A percentile compares a stretch with the other conserved stretches of the same genome.
These are phyloP conservation scores for Kryptolebias marmoratus DNA, from an alignment of 2,113 vertebrate species.

Conservation along the genomic window DNA sequence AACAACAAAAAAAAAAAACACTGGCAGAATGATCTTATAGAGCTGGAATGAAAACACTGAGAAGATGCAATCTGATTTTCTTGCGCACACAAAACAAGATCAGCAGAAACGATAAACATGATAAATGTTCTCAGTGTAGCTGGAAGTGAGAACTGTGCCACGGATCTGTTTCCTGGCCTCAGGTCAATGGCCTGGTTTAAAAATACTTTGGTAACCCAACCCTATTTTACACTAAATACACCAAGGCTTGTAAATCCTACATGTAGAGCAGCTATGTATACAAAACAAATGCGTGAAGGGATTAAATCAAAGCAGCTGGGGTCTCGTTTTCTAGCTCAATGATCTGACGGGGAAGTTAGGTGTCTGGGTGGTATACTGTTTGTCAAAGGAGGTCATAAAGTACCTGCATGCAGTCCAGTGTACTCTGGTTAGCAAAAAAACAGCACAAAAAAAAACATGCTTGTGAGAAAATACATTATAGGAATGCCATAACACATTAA, in stretches of 20 bases:
- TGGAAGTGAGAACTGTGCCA: slow-evolving; percentile 19
- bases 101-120: neutral
- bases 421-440: slow-evolving; percentile 85
- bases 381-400: slow-evolving; percentile 24
- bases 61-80: neutral
- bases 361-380: slow-evolving; percentile 8
- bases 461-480: slow-evolving; percentile 34
- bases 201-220: slow-evolving; percentile 11
- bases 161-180: slow-evolving; percentile 16
- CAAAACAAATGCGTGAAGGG: neutral
- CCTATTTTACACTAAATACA: slow-evolving; percentile 5
- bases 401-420: slow-evolving; percentile 99
- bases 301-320: slow-evolving; percentile 4
- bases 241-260: neutral
- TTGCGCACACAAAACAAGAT: neutral
- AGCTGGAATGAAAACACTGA: slow-evolving; percentile 5
- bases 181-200: slow-evolving; percentile 35
- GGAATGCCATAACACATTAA: slow-evolving; percentile 37
- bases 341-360: neutral
- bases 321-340: slow-evolving; percentile 29
- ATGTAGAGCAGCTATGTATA: neutral
- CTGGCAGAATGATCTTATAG: neutral
- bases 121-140: slow-evolving; percentile 17
- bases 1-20: neutral
- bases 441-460: slow-evolving; percentile 72